These are phyloP conservation scores for Chamaetylas fuelleborni DNA, from an alignment of 2,113 vertebrate species.

Conservation along the genomic window DNA sequence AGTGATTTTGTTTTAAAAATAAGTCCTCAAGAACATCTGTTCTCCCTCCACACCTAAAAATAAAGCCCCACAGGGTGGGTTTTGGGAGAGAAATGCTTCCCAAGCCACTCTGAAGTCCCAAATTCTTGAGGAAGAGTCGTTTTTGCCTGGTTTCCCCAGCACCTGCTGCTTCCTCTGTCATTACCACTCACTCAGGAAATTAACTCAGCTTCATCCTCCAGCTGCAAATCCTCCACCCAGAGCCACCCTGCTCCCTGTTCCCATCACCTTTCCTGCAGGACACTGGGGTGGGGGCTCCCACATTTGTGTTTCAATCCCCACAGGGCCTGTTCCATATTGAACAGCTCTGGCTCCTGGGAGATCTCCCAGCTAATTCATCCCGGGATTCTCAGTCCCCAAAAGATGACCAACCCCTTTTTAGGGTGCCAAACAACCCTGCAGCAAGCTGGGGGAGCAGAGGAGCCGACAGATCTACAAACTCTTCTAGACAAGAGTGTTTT, in stretches of 20 bases:
- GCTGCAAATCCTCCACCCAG: not conserved
- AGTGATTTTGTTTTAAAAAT: not conserved
- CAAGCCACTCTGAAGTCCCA: not conserved
- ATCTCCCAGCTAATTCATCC: not conserved
- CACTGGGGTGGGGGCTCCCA: not conserved
- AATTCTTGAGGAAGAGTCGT: not conserved
- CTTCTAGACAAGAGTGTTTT: not conserved
- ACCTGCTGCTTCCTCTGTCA: not conserved
- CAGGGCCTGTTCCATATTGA: not conserved
- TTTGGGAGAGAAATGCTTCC: not conserved
- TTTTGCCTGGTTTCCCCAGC: not conserved
- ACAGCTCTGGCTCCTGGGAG: not conserved
- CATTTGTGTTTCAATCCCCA: not conserved
- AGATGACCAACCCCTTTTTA: not conserved
- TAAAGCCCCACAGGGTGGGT: not conserved
- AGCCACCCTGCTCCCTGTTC: not conserved
- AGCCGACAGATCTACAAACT: not conserved
- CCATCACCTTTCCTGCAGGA: not conserved
- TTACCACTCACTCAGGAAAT: not conserved
- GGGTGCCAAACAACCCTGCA: not conserved
- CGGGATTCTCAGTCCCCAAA: not conserved
- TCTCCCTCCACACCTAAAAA: slow-evolving; percentile 19
- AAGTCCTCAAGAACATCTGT: slow-evolving; percentile 6
- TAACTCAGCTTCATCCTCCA: not conserved
- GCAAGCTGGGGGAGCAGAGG: not conserved